phyloP scores from a whole-genome alignment of 2,113 vertebrate genomes.

The Atrichornis clamosus region DNA sequence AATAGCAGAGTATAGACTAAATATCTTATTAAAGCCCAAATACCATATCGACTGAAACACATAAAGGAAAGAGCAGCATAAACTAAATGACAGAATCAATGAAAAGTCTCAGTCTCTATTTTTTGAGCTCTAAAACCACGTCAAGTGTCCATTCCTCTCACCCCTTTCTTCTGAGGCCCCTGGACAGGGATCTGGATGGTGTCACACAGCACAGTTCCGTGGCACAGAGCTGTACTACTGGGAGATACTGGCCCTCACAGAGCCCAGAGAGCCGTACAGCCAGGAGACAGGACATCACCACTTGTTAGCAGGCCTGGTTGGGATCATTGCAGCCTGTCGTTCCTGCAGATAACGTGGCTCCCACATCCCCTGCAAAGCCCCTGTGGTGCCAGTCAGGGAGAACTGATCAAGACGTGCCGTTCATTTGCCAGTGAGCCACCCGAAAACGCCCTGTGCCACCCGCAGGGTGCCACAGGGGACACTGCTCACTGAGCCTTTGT shows the following conservation, averaged over 20 bases:
- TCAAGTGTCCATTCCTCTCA: not conserved
- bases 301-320: not conserved
- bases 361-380: not conserved
- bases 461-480: not conserved
- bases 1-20: not conserved
- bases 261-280: not conserved
- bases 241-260: rapidly evolving
- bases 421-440: not conserved
- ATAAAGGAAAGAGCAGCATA: not conserved
- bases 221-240: rapidly evolving
- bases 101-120: not conserved
- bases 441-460: not conserved
- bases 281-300: not conserved
- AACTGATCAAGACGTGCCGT: rapidly evolving
- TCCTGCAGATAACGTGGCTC: not conserved
- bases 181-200: not conserved
- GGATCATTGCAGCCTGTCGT: not conserved
- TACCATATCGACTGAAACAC: not conserved
- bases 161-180: not conserved
- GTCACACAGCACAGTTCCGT: not conserved
- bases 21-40: not conserved
- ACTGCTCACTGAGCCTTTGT: not conserved
- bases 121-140: not conserved
- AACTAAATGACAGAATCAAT: not conserved
- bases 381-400: rapidly evolving